Evolutionary conservation across 2,888 invertebrate genomes (phyloP), one percentile per base, ranked within the genome.

Genomic region (Hymenopus coronatus): DNA sequence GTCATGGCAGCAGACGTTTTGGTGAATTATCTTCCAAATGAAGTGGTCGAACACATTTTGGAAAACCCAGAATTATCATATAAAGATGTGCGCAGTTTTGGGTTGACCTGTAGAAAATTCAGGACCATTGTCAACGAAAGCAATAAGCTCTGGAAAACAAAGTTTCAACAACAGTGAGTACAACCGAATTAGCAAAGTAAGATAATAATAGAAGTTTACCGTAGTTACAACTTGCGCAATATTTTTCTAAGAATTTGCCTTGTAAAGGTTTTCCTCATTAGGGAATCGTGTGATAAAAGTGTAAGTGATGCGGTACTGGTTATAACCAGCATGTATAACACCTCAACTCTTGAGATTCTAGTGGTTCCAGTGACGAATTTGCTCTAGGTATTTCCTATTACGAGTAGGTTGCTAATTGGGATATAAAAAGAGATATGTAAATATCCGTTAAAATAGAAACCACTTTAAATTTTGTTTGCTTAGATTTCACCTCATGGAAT

Each of bases 61-160:
- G 87, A 89, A 89, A 88, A 83, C 83, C 46, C 85, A 3, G 33
- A 84, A 46, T 83, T 90, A 54, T 27, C 87, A 3, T 81, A 40
- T 27, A 46, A 87, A 88, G 95, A 95, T 92, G 93, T 95, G 84
- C 89, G 94, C 25, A 94, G 93, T 91, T 94, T 95, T 91, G 93
- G 94, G 28, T 91, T 93, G 87, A 94, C 95, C 28, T 95, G 95
- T 92, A 94, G 93, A 91, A 93, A 93, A 82, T 94, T 94, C 89
- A 92, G 94, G 91, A 92, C 93, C 89, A 91, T 94, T 88, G 92
- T 95, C 2, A 92, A 92, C 84, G 93, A 93, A 85, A 94, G 93
- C 90, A 94, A 94, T 90, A 92, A 93, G 90, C 92, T 94, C 25
- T 94, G 94, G 94, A 93, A 93, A 90, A 92, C 92, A 0, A 94